These are phyloP conservation scores for Parotia lawesii DNA, from an alignment of 2,113 vertebrate species.

Conservation along the genomic window DNA sequence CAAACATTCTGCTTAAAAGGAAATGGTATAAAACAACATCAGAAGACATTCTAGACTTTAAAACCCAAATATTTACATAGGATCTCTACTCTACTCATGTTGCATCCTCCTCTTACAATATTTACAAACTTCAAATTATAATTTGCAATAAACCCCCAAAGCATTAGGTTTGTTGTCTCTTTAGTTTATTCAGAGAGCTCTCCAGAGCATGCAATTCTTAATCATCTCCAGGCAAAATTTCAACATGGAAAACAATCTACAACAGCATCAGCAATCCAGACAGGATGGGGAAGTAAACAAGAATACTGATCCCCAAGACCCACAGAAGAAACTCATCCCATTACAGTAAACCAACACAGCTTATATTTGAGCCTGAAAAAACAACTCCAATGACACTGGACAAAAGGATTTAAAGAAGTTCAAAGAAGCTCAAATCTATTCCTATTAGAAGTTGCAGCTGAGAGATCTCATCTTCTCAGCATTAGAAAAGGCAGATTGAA, in stretches of 20 bases:
- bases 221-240: background rate
- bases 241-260: background rate
- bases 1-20: background rate
- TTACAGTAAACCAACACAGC: background rate
- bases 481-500: background rate
- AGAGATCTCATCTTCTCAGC: background rate
- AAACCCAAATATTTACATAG: background rate
- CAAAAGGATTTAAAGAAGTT: background rate
- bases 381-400: background rate
- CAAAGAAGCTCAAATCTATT: background rate
- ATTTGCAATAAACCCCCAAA: background rate
- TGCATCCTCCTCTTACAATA: background rate
- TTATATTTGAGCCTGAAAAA: background rate
- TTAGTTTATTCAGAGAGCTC: background rate
- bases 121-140: constrained; percentile 4
- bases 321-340: background rate
- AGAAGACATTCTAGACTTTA: background rate
- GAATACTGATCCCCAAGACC: background rate
- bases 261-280: background rate
- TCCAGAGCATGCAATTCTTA: background rate
- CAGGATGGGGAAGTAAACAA: background rate
- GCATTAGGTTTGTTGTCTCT: background rate
- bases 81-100: background rate
- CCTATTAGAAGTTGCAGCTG: background rate
- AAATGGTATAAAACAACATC: background rate